Conservation (phyloP, 23 tunicate species). For the Corella eumyota region DNA sequence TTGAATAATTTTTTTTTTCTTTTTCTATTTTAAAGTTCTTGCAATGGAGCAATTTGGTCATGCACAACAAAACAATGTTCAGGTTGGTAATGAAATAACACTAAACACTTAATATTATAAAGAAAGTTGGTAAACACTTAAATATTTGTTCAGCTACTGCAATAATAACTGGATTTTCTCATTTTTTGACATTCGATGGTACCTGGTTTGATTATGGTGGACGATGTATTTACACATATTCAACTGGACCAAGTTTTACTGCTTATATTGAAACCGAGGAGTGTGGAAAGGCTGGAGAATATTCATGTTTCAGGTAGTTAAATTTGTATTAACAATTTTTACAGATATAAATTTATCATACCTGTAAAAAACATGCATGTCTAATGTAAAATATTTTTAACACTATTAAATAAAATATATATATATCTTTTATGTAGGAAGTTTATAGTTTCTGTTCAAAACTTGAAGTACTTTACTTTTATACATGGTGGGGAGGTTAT, state of each 20-base stretch:
- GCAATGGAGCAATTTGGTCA: not conserved
- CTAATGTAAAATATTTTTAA: no score
- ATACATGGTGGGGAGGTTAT: no score
- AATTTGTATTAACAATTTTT: not conserved
- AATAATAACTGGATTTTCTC: not conserved
- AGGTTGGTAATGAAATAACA: no score
- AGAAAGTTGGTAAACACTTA: no score
- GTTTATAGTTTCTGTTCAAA: no score
- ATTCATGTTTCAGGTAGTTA: not conserved
- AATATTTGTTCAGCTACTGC: not conserved
- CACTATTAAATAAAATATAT: no score
- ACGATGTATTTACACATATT: not conserved
- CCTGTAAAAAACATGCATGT: no score
- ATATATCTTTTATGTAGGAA: no score
- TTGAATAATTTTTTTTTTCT: no score
- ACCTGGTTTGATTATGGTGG: not conserved
- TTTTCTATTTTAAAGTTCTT: constrained; percentile 2
- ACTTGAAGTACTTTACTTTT: no score
- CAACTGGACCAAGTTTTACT: not conserved
- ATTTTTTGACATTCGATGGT: not conserved
- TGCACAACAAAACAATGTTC: not conserved
- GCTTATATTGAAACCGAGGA: not conserved
- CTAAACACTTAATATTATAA: no score
- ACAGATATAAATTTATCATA: no score
- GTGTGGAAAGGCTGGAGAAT: not conserved